phyloP scores from a whole-genome alignment of 2,113 vertebrate species.

The Oncorhynchus tshawytscha region DNA sequence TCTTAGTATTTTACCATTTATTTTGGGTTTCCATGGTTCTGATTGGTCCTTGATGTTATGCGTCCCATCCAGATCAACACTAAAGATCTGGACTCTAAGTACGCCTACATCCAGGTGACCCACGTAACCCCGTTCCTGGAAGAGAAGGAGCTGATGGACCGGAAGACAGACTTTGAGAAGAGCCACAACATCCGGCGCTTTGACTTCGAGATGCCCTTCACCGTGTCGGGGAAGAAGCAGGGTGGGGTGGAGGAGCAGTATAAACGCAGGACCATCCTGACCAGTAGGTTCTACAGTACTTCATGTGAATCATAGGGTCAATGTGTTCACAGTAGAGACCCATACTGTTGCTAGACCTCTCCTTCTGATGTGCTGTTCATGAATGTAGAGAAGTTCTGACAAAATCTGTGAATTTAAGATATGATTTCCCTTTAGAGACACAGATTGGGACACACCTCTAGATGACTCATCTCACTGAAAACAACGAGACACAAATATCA shows the following conservation, averaged over 20 bases:
- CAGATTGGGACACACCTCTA: background rate
- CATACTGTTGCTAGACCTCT: background rate
- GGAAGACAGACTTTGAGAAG: constrained; percentile 93
- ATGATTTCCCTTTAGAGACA: background rate
- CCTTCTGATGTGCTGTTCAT: background rate
- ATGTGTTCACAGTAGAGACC: background rate
- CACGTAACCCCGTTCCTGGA: constrained; percentile 91
- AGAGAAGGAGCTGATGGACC: constrained; percentile 92
- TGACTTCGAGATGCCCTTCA: constrained; percentile 96
- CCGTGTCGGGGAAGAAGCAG: constrained; percentile 89
- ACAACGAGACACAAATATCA: background rate
- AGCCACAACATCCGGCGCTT: constrained; percentile 96
- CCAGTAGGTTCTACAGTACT: constrained; percentile 72
- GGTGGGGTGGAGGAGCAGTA: constrained; percentile 95
- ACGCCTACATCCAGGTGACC: constrained; percentile 97
- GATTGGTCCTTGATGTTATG: background rate
- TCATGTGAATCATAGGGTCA: background rate
- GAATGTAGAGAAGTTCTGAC: background rate
- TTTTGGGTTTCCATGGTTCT: constrained; percentile 67
- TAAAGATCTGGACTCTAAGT: constrained; percentile 95
- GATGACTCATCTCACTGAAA: background rate
- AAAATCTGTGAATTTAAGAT: background rate
- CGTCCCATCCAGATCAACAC: constrained; percentile 83
- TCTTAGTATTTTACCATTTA: constrained; percentile 79
- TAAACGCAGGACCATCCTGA: constrained; percentile 89